These are phyloP conservation scores for Dione juno DNA, from an alignment of 2,888 invertebrate species.

Conservation along the genomic window DNA sequence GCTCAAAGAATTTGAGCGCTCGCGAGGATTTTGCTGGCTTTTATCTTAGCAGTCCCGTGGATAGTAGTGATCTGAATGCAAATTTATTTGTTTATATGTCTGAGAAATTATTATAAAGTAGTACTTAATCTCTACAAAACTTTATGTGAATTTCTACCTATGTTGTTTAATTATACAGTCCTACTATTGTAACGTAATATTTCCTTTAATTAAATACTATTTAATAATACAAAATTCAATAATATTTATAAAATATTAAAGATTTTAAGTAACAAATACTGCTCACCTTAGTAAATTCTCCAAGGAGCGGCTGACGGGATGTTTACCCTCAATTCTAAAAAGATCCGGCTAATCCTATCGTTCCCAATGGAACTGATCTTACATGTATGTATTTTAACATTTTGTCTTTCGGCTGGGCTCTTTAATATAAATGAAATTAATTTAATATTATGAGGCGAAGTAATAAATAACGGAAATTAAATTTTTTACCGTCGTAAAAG, in stretches of 20 bases:
- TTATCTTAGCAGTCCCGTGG: slow-evolving; percentile 71
- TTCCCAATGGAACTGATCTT: slow-evolving; percentile 59
- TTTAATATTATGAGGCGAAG: not conserved
- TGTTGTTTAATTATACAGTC: not conserved
- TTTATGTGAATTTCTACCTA: not conserved
- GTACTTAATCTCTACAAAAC: not conserved
- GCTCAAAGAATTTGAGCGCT: slow-evolving; percentile 79
- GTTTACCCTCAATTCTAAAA: slow-evolving; percentile 76
- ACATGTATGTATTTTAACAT: slow-evolving; percentile 58
- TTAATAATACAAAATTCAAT: not conserved
- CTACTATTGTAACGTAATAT: not conserved
- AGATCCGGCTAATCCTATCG: slow-evolving; percentile 72
- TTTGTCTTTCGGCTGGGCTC: slow-evolving; percentile 46
- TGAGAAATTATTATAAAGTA: slow-evolving; percentile 39
- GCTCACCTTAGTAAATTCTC: slow-evolving; percentile 61
- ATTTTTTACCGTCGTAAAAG: not conserved
- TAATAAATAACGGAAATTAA: not conserved
- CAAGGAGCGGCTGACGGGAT: slow-evolving; percentile 64
- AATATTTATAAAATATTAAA: slow-evolving; percentile 19
- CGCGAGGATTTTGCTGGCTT: slow-evolving; percentile 75
- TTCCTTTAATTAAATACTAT: not conserved
- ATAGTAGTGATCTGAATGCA: slow-evolving; percentile 75
- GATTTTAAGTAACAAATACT: slow-evolving; percentile 60
- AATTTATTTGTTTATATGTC: slow-evolving; percentile 61
- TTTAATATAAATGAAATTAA: slow-evolving; percentile 49